These are phyloP conservation scores for Dendroctonus ponderosae DNA, from an alignment of 1,140 invertebrate genomes.

Conservation along the genomic window DNA sequence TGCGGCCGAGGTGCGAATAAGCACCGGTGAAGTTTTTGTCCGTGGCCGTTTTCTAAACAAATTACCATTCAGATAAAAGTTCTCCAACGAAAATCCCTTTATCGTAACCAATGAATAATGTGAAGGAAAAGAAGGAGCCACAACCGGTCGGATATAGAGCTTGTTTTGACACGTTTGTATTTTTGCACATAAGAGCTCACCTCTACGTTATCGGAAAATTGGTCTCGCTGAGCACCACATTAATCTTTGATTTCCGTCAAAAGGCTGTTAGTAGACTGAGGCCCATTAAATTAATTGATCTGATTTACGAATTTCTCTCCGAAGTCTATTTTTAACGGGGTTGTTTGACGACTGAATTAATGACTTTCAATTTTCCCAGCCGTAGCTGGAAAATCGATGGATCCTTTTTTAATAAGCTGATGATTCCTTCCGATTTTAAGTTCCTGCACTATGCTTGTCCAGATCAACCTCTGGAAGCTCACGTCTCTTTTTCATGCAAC, in stretches of 20 bases:
- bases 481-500: no score
- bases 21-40: conserved; percentile 36
- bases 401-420: background rate
- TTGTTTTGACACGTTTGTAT: conserved; percentile 24
- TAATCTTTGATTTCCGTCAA: conserved; percentile 27
- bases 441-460: no score
- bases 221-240: conserved; percentile 15
- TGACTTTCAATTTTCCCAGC: conserved; percentile 20
- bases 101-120: conserved; percentile 50
- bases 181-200: conserved; percentile 17
- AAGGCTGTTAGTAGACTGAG: conserved; percentile 25
- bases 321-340: conserved; percentile 14
- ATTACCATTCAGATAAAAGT: conserved; percentile 50
- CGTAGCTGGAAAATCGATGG: conserved; percentile 1
- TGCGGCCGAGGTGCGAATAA: conserved; percentile 40
- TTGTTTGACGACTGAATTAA: conserved; percentile 23
- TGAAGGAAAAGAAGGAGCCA: conserved; percentile 32
- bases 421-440: no score
- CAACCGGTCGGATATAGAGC: conserved; percentile 32
- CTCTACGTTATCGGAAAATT: conserved; percentile 14
- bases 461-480: no score
- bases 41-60: conserved; percentile 49
- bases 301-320: conserved; percentile 22
- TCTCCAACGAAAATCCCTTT: conserved; percentile 48
- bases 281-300: conserved; percentile 28